Conservation (phyloP, 2,113 vertebrate species). For the Catharus minimus region DNA sequence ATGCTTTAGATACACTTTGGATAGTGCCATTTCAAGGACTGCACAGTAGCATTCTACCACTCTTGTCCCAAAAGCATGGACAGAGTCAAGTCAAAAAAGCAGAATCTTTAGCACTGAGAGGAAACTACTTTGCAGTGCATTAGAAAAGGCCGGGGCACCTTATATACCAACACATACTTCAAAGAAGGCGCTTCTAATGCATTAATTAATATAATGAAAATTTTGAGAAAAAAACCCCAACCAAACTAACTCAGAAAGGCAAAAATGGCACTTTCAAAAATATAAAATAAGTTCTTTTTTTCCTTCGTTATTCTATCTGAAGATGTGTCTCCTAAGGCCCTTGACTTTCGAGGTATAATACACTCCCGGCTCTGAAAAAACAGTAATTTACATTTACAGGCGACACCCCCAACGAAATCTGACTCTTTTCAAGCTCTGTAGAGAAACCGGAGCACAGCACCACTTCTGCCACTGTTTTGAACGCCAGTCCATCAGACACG, state of each 20-base stretch:
- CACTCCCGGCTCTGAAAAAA: background rate
- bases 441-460: accelerated
- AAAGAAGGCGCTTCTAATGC: background rate
- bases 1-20: background rate
- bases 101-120: background rate
- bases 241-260: background rate
- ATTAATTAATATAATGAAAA: background rate
- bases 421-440: too few species aligned
- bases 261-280: background rate
- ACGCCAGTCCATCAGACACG: accelerated
- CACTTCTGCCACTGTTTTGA: accelerated
- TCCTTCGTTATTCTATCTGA: background rate
- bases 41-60: background rate
- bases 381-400: accelerated
- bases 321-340: background rate
- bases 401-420: accelerated
- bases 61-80: background rate
- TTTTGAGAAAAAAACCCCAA: accelerated
- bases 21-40: background rate
- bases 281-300: accelerated
- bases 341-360: background rate
- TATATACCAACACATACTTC: accelerated
- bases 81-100: background rate
- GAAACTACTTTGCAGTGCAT: background rate
- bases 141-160: background rate